Conservation (phyloP, 2,888 invertebrate species). For the Phengaris alcon region DNA sequence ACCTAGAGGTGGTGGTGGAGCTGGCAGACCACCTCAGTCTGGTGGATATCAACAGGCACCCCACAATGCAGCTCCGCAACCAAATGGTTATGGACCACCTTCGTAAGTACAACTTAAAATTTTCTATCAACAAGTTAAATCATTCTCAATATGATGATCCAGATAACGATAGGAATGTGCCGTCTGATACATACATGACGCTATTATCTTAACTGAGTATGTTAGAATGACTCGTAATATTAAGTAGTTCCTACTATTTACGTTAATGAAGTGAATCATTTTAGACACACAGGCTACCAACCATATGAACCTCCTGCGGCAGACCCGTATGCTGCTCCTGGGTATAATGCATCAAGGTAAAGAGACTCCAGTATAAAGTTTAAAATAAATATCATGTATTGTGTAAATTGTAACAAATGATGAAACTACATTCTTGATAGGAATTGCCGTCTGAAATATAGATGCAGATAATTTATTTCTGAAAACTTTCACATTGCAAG, state of each 20-base stretch:
- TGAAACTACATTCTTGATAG: conserved; percentile 54
- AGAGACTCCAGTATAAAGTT: not conserved
- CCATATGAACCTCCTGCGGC: conserved; percentile 64
- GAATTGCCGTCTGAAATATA: conserved; percentile 76
- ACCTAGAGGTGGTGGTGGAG: conserved; percentile 50
- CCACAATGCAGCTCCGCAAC: conserved; percentile 53
- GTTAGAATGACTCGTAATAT: not conserved
- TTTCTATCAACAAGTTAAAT: not conserved
- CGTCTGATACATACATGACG: conserved; percentile 76
- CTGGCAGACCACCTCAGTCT: conserved; percentile 53
- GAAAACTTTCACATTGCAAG: conserved; percentile 41
- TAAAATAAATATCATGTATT: not conserved
- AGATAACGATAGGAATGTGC: conserved; percentile 76
- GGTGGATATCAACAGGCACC: conserved; percentile 56
- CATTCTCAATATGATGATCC: conserved; percentile 61
- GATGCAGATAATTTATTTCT: conserved; percentile 64
- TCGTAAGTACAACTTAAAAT: conserved; percentile 49
- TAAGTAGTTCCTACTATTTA: not conserved
- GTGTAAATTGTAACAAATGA: conserved; percentile 35
- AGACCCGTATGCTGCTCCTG: conserved; percentile 62
- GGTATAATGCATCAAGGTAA: conserved; percentile 64
- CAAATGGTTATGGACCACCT: conserved; percentile 66
- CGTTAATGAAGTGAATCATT: conserved; percentile 31
- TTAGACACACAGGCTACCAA: conserved; percentile 68
- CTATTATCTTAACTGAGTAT: conserved; percentile 55